Conservation (phyloP, 1,140 invertebrate species). For the Drosophila lacteicornis region DNA sequence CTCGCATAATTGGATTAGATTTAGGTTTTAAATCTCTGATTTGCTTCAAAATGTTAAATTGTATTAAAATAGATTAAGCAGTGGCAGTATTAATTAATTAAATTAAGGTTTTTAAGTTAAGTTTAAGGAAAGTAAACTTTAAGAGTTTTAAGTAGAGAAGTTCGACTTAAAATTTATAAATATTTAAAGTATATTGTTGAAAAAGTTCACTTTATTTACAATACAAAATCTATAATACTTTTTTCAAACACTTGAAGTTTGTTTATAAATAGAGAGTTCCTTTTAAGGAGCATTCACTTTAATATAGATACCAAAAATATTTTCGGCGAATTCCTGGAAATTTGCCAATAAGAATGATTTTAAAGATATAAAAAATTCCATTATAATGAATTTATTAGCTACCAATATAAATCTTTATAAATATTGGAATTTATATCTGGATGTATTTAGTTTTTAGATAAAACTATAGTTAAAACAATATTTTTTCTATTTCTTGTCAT, state of each 20-base stretch:
- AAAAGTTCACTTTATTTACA: too few species aligned
- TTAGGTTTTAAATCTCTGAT: too few species aligned
- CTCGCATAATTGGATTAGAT: neutral
- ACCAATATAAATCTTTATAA: neutral
- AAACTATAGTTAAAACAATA: neutral
- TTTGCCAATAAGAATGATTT: neutral
- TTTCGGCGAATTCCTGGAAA: neutral
- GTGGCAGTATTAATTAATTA: too few species aligned
- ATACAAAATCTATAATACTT: too few species aligned
- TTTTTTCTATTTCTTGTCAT: neutral
- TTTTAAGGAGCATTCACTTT: neutral
- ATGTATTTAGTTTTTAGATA: neutral
- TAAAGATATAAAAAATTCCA: neutral
- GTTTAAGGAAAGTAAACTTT: too few species aligned
- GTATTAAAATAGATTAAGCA: too few species aligned
- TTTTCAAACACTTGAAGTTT: too few species aligned
- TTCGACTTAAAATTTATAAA: too few species aligned
- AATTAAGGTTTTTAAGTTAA: too few species aligned
- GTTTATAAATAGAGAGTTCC: neutral
- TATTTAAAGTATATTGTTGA: too few species aligned
- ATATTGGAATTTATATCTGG: neutral
- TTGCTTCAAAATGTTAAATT: too few species aligned
- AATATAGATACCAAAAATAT: neutral
- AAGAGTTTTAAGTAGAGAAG: too few species aligned
- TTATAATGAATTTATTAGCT: conserved; percentile 1